phyloP scores from a whole-genome alignment of 2,888 invertebrate species.

The Lepidocyrtoides sp. region DNA sequence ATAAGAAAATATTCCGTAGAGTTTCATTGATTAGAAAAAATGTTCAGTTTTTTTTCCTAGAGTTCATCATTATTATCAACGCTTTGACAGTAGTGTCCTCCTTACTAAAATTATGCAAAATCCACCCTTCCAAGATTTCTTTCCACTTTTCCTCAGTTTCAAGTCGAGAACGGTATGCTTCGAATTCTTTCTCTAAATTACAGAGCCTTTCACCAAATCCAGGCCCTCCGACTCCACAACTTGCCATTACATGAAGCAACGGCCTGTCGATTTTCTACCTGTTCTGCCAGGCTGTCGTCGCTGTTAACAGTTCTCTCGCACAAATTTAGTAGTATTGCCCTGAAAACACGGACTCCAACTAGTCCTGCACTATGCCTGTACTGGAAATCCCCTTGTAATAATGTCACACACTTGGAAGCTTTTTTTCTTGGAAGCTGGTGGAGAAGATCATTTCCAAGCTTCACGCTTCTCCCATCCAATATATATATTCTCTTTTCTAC shows the following conservation, averaged over 20 bases:
- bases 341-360: not conserved
- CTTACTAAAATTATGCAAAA: constrained; percentile 74
- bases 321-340: not conserved
- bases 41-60: not conserved
- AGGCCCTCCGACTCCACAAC: constrained; percentile 71
- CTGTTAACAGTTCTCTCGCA: not conserved
- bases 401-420: not conserved
- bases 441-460: not conserved
- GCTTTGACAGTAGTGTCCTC: too few relatives aligned
- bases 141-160: constrained; percentile 71
- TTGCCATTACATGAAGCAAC: constrained; percentile 71
- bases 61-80: too few relatives aligned
- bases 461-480: not conserved
- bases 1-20: not conserved
- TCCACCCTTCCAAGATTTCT: constrained; percentile 70
- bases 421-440: not conserved
- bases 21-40: not conserved
- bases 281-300: not conserved
- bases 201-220: constrained; percentile 74
- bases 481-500: too few relatives aligned
- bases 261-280: not conserved
- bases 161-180: constrained; percentile 50
- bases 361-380: too few relatives aligned
- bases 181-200: constrained; percentile 68
- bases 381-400: too few relatives aligned